Percentiles rank a stretch among this genome's conserved stretches.
phyloP scores from a whole-genome alignment of 2,113 vertebrate genomes.

The Montifringilla adamsi region DNA sequence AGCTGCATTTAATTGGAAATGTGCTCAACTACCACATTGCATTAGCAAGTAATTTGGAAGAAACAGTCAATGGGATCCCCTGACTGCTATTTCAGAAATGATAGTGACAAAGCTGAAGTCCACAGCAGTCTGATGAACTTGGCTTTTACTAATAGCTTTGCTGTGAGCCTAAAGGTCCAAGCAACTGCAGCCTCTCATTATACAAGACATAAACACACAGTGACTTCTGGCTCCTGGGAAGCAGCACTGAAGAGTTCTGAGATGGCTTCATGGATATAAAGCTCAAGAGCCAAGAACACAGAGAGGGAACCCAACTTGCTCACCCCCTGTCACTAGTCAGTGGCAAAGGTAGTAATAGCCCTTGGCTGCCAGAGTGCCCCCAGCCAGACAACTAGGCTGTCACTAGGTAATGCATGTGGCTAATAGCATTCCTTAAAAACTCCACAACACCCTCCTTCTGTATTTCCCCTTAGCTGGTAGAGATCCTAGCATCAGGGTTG shows the following conservation, averaged over 20 bases:
- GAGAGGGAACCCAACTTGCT: neutral
- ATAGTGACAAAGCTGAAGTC: neutral
- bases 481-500: neutral
- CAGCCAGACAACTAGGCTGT: neutral
- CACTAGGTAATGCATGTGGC: neutral
- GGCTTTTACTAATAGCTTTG: neutral
- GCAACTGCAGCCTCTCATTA: neutral
- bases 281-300: neutral
- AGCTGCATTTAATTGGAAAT: constrained; percentile 60
- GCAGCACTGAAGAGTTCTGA: neutral
- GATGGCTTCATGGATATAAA: neutral
- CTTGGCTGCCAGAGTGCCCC: neutral
- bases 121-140: neutral
- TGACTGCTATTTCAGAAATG: neutral
- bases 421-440: neutral
- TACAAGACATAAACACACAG: neutral
- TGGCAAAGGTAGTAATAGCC: neutral
- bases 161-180: neutral
- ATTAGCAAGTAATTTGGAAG: constrained; percentile 51
- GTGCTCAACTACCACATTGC: constrained; percentile 29
- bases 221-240: neutral
- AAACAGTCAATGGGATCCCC: neutral
- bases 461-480: neutral
- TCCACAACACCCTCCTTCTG: neutral
- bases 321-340: neutral